These are phyloP conservation scores for Hirtodrosophila cameraria DNA, from an alignment of 2,888 invertebrate species.

Conservation along the genomic window DNA sequence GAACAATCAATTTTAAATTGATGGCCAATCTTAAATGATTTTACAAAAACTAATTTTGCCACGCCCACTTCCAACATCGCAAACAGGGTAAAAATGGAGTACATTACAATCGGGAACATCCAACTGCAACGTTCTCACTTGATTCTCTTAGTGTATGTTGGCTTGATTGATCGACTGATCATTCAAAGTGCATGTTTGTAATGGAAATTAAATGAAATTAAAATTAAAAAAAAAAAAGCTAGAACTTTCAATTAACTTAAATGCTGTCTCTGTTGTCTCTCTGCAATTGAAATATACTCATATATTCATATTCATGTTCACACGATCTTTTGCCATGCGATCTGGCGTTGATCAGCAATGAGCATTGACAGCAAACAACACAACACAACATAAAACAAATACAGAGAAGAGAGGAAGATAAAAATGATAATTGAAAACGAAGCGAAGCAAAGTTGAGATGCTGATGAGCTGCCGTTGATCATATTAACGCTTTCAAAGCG, in stretches of 20 bases:
- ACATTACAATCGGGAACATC: too few species aligned
- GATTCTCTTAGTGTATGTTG: too few species aligned
- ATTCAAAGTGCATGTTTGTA: slow-evolving; percentile 43
- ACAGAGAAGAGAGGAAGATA: slow-evolving; percentile 11
- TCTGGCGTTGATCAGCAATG: slow-evolving; percentile 54
- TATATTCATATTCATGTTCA: slow-evolving; percentile 49
- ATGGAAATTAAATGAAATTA: slow-evolving; percentile 59
- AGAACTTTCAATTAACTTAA: slow-evolving; percentile 70
- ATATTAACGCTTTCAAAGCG: slow-evolving; percentile 68
- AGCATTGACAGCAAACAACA: slow-evolving; percentile 44
- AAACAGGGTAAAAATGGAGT: too few species aligned
- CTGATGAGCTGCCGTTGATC: slow-evolving; percentile 78
- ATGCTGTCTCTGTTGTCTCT: slow-evolving; percentile 62
- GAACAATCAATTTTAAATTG: too few species aligned
- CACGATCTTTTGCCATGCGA: slow-evolving; percentile 79
- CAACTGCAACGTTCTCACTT: too few species aligned
- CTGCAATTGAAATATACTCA: slow-evolving; percentile 57
- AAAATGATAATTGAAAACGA: slow-evolving; percentile 57
- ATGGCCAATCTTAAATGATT: too few species aligned
- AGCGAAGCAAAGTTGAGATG: slow-evolving; percentile 65
- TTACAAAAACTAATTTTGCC: too few species aligned
- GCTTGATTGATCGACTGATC: slow-evolving; percentile 40
- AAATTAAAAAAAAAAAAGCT: slow-evolving; percentile 42
- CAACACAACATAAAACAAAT: background rate
- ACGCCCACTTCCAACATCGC: too few species aligned